Percentiles rank a stretch among this genome's conserved stretches.
Conservation (phyloP, 1,140 invertebrate species). For the Micrasema longulum region DNA sequence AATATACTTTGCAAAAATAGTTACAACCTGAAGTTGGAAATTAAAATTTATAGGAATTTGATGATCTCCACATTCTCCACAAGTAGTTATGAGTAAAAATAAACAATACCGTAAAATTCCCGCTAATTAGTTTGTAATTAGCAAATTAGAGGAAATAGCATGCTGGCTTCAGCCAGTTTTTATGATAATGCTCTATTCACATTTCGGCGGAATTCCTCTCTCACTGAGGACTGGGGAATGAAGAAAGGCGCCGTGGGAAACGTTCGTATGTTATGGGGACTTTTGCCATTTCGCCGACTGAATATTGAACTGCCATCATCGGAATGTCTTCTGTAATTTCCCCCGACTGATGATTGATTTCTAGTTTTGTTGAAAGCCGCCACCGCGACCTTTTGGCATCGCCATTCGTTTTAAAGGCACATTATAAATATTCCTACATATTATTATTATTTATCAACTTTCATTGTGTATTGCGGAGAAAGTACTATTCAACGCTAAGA, state of each 20-base stretch:
- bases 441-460: conserved; percentile 16
- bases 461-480: conserved; percentile 26
- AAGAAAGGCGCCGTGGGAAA: no score
- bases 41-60: no score
- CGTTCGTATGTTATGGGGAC: no score
- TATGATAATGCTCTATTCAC: no score
- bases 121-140: neutral
- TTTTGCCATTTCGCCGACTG: neutral
- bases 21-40: no score
- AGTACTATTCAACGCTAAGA: conserved; percentile 4
- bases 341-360: conserved; percentile 30
- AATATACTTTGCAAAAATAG: no score
- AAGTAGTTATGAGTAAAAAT: no score
- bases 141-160: neutral
- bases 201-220: no score
- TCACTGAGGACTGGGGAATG: no score
- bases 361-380: conserved; percentile 23
- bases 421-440: neutral
- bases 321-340: conserved; percentile 2
- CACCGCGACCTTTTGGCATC: conserved; percentile 21
- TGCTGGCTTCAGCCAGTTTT: no score
- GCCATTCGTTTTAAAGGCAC: neutral
- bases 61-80: no score
- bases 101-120: no score
- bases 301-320: neutral